Conservation (phyloP, 1,140 invertebrate species). For the Trichonephila clavata region DNA sequence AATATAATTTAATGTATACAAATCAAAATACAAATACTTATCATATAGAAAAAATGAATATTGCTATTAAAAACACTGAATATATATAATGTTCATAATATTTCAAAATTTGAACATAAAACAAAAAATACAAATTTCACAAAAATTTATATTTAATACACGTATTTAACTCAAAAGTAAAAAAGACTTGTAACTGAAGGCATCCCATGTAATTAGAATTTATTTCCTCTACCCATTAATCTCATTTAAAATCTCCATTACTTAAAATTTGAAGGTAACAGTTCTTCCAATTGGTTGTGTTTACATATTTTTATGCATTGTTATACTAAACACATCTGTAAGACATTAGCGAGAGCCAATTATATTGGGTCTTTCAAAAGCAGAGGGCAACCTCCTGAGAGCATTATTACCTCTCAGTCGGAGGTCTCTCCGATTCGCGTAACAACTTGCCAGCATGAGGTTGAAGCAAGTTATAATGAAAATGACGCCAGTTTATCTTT, state of each 20-base stretch:
- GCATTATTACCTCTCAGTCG: not conserved
- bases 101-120: too few species aligned
- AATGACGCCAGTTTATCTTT: conserved; percentile 10
- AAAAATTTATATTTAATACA: too few species aligned
- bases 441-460: not conserved
- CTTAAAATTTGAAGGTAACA: not conserved
- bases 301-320: not conserved
- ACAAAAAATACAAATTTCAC: too few species aligned
- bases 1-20: too few species aligned
- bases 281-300: not conserved
- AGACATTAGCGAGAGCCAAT: not conserved
- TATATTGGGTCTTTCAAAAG: not conserved
- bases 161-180: too few species aligned
- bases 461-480: not conserved
- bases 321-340: not conserved
- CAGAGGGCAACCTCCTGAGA: not conserved
- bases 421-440: not conserved
- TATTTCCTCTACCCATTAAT: too few species aligned
- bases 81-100: too few species aligned
- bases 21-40: too few species aligned
- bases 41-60: too few species aligned
- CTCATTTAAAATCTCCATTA: not conserved
- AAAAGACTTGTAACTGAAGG: too few species aligned
- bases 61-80: too few species aligned
- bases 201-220: too few species aligned